Conservation (phyloP, 2,888 invertebrate species). For the Acrobasis consociella region DNA sequence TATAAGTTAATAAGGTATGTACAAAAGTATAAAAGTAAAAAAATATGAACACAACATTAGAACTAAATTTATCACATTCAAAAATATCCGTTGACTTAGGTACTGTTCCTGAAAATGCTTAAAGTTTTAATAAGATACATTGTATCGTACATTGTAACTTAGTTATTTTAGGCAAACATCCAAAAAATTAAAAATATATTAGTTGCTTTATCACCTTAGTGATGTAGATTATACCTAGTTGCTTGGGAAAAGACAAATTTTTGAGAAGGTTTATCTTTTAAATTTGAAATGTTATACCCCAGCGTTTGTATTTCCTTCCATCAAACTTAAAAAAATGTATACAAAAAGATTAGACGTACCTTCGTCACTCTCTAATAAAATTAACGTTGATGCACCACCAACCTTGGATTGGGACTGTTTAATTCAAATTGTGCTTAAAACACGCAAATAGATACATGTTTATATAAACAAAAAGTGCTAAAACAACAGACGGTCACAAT, state of each 20-base stretch:
- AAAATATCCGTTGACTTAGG: constrained; percentile 29
- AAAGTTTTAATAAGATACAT: not conserved
- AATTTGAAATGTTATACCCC: too few relatives aligned
- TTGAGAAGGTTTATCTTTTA: too few relatives aligned
- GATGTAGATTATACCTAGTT: too few relatives aligned
- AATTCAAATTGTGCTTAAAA: constrained; percentile 13
- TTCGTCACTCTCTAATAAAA: constrained; percentile 15
- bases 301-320: constrained; percentile 9
- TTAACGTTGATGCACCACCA: constrained; percentile 20
- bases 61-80: constrained; percentile 35
- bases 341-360: constrained; percentile 14
- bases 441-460: constrained; percentile 18
- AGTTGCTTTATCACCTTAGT: not conserved
- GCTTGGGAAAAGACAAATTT: too few relatives aligned
- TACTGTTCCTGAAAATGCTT: constrained; percentile 26
- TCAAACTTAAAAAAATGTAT: constrained; percentile 2
- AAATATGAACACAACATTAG: constrained; percentile 30
- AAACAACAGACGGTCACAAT: constrained; percentile 20
- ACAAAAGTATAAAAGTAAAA: constrained; percentile 63
- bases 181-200: not conserved
- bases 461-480: constrained; percentile 21
- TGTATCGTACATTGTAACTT: not conserved
- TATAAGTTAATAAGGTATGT: constrained; percentile 62
- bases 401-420: constrained; percentile 18
- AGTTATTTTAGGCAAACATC: too few relatives aligned